These are phyloP conservation scores for Dolichomitus sp. DNA, from an alignment of 2,888 invertebrate species.

Conservation along the genomic window DNA sequence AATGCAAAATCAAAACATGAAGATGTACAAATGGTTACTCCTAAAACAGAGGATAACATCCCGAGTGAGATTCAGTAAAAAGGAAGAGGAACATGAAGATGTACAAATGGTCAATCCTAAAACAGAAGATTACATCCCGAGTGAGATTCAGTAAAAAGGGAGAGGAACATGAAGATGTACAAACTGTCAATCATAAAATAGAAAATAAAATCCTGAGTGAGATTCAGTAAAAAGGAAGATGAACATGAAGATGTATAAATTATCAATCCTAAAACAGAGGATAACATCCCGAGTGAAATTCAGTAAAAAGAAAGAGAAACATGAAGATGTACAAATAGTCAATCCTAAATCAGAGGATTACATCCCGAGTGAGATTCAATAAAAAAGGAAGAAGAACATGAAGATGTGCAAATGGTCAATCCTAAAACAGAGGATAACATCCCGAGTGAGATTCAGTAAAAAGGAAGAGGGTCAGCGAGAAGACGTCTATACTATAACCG, in stretches of 20 bases:
- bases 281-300: slow-evolving; percentile 17
- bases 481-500: slow-evolving; percentile 52
- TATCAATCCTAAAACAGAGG: not conserved
- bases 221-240: too few species aligned
- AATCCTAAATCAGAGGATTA: not conserved
- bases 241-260: not conserved
- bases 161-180: slow-evolving; percentile 53
- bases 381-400: too few species aligned
- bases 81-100: not conserved
- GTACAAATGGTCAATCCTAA: not conserved
- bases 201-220: slow-evolving; percentile 20
- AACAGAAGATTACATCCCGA: slow-evolving; percentile 15
- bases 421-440: slow-evolving; percentile 4
- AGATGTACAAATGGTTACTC: not conserved
- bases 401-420: not conserved
- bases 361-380: slow-evolving; percentile 19
- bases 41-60: slow-evolving; percentile 2
- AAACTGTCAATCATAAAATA: not conserved
- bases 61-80: too few species aligned
- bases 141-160: slow-evolving; percentile 59
- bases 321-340: not conserved
- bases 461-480: slow-evolving; percentile 74
- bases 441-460: slow-evolving; percentile 26
- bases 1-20: too few species aligned
- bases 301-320: slow-evolving; percentile 65